These are phyloP conservation scores for Mus caroli DNA, from an alignment of 2,797 vertebrate genomes.

Conservation along the genomic window DNA sequence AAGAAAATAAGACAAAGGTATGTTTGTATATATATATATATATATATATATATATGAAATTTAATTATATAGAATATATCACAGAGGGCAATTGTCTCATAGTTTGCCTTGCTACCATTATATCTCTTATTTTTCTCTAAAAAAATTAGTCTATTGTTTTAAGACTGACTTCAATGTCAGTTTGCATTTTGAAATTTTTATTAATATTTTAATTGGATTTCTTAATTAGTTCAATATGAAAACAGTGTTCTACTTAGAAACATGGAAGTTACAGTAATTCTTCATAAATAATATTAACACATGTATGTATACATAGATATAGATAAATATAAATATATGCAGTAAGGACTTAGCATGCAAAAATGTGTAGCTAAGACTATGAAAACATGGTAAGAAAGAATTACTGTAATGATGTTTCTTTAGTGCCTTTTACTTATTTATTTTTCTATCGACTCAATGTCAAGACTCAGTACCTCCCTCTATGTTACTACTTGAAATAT, in stretches of 20 bases:
- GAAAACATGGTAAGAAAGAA: neutral
- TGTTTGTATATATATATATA: no score
- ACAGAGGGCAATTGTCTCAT: neutral
- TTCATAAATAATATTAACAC: neutral
- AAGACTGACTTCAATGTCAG: neutral
- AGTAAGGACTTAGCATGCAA: neutral
- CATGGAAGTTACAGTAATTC: neutral
- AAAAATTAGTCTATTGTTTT: neutral
- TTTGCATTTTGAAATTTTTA: neutral
- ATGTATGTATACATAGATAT: neutral
- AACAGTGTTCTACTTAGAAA: neutral
- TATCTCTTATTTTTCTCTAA: neutral
- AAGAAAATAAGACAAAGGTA: conserved; percentile 15
- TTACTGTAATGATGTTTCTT: neutral
- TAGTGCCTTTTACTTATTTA: neutral
- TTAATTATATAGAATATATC: neutral
- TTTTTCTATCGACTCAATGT: neutral
- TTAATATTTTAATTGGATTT: neutral
- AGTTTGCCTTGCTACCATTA: neutral
- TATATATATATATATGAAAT: no score
- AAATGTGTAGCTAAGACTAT: neutral
- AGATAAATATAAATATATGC: neutral
- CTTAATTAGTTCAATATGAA: neutral
- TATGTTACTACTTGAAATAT: neutral
- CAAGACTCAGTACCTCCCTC: neutral